Evolutionary conservation across 2,888 invertebrate species (phyloP), one percentile per base, ranked within the genome.

Genomic region (Dryococelus australis): DNA sequence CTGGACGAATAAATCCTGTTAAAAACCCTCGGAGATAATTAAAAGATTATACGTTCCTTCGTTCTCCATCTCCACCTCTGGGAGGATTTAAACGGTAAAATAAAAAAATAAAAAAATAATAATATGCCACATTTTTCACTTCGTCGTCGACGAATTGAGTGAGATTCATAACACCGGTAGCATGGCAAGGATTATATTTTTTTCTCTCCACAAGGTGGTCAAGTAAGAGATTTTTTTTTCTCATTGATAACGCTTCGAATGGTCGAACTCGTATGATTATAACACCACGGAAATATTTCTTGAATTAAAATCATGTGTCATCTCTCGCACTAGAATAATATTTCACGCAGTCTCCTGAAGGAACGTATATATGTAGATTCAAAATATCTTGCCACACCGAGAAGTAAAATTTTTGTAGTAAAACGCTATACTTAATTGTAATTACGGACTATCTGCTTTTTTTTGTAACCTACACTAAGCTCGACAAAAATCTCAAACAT

Each of bases 1-100:
- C 65, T 65, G 16, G 65, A 65, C 65, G 65, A 65, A 65, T 65
- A 65, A 65, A 65, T 65, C 65, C 24, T 65, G 65, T 65, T 65
- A n/a, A 65, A 65, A 65, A 65, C 20, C 65, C 65, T 24, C 13
- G n/a, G 65, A 65, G 65, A 65, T 65, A 65, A 65, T 65, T 65
- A 65, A 65, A 65, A 65, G 65, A 65, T 65, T 65, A 65, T 20
- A 65, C 65, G 65, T 65, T 65, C 16, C 65, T 65, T 24, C 65
- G 20, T 65, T n/a, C n/a, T 65, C 65, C n/a, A 8, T n/a, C 65
- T 65, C 65, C 65, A 65, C 65, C 65, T 65, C 65, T n/a, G 65
- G 16, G 47, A 16, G 47, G 47, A 47, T 47, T 47, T 47, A 47
- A 47, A 47, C 47, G 47, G 12, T n/a, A n/a, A 35, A 35, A 35